A percentile compares a stretch with the other conserved stretches of the same genome.
Conservation (phyloP, 2,797 vertebrate genomes). For the Clarias fuscus region DNA sequence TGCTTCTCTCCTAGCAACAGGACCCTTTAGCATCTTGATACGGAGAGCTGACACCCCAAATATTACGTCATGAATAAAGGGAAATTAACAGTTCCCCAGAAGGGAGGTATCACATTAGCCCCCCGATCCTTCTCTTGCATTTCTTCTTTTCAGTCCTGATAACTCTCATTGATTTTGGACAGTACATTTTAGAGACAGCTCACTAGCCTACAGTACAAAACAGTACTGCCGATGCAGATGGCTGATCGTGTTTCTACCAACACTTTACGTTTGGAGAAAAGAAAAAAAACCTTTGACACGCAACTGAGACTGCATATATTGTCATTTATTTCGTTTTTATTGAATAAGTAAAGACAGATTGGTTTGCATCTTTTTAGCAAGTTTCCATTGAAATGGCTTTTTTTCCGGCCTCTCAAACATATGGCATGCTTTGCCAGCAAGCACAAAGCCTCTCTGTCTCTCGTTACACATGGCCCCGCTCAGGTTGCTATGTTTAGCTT, state of each 20-base stretch:
- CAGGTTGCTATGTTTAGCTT: slow-evolving; percentile 60
- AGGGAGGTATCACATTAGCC: slow-evolving; percentile 62
- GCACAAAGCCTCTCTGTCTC: slow-evolving; percentile 53
- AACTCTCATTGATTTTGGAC: slow-evolving; percentile 62
- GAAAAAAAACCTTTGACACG: not conserved
- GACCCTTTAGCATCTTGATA: slow-evolving; percentile 66
- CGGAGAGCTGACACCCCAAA: slow-evolving; percentile 75
- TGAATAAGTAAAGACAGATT: not conserved
- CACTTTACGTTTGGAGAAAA: not conserved
- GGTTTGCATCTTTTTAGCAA: slow-evolving; percentile 27
- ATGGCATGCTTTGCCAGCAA: slow-evolving; percentile 47
- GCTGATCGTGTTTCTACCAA: not conserved
- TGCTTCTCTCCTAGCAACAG: slow-evolving; percentile 87
- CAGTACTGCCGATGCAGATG: not conserved
- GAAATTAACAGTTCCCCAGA: slow-evolving; percentile 56
- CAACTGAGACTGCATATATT: not conserved
- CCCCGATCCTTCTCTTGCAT: slow-evolving; percentile 25
- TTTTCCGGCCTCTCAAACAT: slow-evolving; percentile 50
- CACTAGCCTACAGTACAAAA: slow-evolving; percentile 33
- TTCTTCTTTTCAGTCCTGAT: slow-evolving; percentile 18
- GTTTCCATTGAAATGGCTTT: slow-evolving; percentile 23
- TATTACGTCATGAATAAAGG: slow-evolving; percentile 79
- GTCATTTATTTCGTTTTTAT: not conserved
- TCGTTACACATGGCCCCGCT: slow-evolving; percentile 52
- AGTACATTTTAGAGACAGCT: slow-evolving; percentile 40